A percentile compares a stretch with the other conserved stretches of the same genome.
phyloP scores from a whole-genome alignment of 1,140 invertebrate genomes.

The Zophobas morio region DNA sequence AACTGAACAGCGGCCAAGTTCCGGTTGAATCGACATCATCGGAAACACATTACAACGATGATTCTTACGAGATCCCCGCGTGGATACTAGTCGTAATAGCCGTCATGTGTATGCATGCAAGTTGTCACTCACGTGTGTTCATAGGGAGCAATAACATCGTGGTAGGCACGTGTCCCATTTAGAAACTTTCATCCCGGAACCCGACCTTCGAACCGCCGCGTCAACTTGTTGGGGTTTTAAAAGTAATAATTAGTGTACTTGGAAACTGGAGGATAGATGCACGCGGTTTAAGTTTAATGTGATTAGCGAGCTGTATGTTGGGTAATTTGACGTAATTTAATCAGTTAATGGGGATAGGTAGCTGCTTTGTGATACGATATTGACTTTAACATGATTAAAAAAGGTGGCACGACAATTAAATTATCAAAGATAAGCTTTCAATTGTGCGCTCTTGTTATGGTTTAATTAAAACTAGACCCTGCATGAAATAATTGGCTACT shows the following conservation, averaged over 20 bases:
- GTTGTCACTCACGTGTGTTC: constrained; percentile 26
- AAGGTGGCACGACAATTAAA: not conserved
- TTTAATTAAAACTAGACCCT: constrained; percentile 7
- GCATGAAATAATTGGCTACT: constrained; percentile 5
- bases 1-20: not conserved
- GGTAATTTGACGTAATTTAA: constrained; percentile 39
- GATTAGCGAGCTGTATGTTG: constrained; percentile 31
- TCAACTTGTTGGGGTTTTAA: constrained; percentile 22
- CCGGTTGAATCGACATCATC: not conserved
- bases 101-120: constrained; percentile 22
- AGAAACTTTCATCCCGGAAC: constrained; percentile 13
- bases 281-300: constrained; percentile 33
- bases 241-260: constrained; percentile 24
- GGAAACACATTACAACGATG: constrained; percentile 6
- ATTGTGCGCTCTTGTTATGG: not conserved
- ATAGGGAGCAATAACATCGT: constrained; percentile 10
- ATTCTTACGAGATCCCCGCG: not conserved
- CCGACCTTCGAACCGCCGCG: not conserved
- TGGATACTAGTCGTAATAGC: not conserved
- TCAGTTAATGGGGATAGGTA: constrained; percentile 21
- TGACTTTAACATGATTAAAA: constrained; percentile 12
- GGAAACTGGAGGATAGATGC: constrained; percentile 18
- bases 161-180: constrained; percentile 21
- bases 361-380: constrained; percentile 4
- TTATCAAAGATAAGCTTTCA: constrained; percentile 28